A percentile compares a stretch with the other conserved stretches of the same genome.
Evolutionary conservation across 1,140 invertebrate genomes (phyloP).

Genomic region (Drosophila lacertosa): DNA sequence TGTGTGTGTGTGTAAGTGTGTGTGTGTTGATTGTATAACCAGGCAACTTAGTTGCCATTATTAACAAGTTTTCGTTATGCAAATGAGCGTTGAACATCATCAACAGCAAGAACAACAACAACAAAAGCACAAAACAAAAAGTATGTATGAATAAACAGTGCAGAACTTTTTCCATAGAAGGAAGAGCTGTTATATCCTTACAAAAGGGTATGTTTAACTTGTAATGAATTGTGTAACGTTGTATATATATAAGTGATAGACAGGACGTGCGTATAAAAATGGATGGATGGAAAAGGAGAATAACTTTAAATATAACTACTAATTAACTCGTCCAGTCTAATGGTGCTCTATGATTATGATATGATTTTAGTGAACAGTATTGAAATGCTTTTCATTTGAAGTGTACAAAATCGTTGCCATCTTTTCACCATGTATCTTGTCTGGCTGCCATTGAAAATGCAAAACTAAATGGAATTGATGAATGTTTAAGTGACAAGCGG

Average conservation of each 20-base stretch:
- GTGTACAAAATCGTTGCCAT: too few species aligned
- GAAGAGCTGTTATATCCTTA: slow-evolving; percentile 10
- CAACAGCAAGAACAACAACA: slow-evolving; percentile 10
- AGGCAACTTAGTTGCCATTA: slow-evolving; percentile 56
- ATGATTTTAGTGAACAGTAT: too few species aligned
- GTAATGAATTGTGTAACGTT: background rate
- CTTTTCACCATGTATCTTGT: slow-evolving; percentile 14
- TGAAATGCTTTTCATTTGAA: too few species aligned
- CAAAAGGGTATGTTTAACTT: background rate
- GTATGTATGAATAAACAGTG: slow-evolving; percentile 26
- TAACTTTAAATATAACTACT: too few species aligned
- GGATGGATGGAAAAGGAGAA: too few species aligned
- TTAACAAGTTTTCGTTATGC: slow-evolving; percentile 75
- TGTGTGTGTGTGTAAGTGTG: background rate
- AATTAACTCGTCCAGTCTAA: too few species aligned
- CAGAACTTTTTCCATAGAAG: slow-evolving; percentile 40
- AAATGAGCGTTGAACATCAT: slow-evolving; percentile 51
- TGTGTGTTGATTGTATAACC: slow-evolving; percentile 18
- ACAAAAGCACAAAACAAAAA: slow-evolving; percentile 18
- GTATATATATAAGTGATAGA: too few species aligned
- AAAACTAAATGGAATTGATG: slow-evolving; percentile 73
- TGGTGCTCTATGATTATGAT: too few species aligned
- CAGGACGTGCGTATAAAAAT: too few species aligned
- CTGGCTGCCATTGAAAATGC: slow-evolving; percentile 51
- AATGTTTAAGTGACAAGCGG: slow-evolving; percentile 63